Conservation (phyloP, 2,888 invertebrate species). For the Calliscelio sp. region DNA sequence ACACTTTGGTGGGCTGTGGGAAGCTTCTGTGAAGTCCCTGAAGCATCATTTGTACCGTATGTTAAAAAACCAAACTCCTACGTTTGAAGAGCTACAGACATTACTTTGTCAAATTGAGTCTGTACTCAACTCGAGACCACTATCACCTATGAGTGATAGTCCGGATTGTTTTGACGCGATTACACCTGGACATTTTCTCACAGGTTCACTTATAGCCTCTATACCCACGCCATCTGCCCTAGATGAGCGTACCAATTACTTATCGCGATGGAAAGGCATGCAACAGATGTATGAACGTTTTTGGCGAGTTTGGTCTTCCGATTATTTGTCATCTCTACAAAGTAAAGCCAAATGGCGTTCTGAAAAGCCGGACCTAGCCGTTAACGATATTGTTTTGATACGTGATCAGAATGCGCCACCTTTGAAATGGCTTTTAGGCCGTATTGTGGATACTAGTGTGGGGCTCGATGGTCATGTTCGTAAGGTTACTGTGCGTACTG, state of each 20-base stretch:
- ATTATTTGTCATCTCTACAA: neutral
- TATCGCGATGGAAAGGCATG: neutral
- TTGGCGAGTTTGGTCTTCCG: neutral
- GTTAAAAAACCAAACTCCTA: neutral
- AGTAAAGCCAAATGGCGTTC: neutral
- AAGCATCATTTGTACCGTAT: neutral
- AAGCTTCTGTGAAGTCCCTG: neutral
- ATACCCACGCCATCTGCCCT: neutral
- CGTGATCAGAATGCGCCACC: neutral
- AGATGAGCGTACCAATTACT: too few species aligned
- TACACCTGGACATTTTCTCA: neutral
- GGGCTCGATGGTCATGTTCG: neutral
- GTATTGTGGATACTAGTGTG: neutral
- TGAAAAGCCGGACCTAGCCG: neutral
- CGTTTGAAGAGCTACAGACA: neutral
- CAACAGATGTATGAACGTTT: neutral
- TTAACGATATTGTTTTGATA: neutral
- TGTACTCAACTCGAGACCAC: neutral
- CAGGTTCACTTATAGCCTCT: neutral
- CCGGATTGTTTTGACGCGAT: neutral
- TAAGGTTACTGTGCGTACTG: neutral
- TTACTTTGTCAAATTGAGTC: neutral
- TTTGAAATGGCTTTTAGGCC: neutral
- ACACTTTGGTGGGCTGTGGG: neutral
- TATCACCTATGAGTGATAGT: neutral